Evolutionary conservation across 2,113 vertebrate species (phyloP).

Genomic region (Orientallactaga bullata): DNA sequence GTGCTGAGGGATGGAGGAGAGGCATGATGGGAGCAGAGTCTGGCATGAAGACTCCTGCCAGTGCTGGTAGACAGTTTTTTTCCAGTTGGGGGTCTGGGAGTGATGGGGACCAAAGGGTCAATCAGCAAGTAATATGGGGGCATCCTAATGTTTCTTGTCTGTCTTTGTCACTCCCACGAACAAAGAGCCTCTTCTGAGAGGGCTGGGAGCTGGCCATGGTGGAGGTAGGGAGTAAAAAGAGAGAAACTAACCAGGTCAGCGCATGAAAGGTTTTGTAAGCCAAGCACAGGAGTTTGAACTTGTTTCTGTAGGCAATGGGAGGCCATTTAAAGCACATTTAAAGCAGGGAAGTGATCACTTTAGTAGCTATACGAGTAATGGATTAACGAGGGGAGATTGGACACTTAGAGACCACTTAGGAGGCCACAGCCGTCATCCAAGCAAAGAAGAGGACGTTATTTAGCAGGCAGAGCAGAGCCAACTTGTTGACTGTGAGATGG

Average conservation of each 20-base stretch:
- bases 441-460: constrained; percentile 1
- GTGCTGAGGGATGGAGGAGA: not conserved
- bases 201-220: not conserved
- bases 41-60: not conserved
- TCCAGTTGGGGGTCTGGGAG: not conserved
- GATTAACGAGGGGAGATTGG: constrained; percentile 39
- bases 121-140: not conserved
- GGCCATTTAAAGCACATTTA: constrained; percentile 59
- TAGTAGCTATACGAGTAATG: constrained; percentile 30
- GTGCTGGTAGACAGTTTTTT: not conserved
- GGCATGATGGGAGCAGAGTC: not conserved
- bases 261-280: constrained; percentile 69
- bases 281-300: constrained; percentile 47
- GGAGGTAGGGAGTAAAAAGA: constrained; percentile 17
- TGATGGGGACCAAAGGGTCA: constrained; percentile 36
- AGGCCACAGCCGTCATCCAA: not conserved
- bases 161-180: constrained; percentile 63
- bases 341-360: constrained; percentile 39
- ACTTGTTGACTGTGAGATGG: not conserved
- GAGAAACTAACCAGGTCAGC: not conserved
- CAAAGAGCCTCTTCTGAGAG: constrained; percentile 64
- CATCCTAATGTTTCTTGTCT: not conserved
- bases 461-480: not conserved
- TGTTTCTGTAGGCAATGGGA: constrained; percentile 49
- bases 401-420: constrained; percentile 20